phyloP scores from a whole-genome alignment of 1,140 invertebrate genomes.

The Euglossa dilemma region DNA sequence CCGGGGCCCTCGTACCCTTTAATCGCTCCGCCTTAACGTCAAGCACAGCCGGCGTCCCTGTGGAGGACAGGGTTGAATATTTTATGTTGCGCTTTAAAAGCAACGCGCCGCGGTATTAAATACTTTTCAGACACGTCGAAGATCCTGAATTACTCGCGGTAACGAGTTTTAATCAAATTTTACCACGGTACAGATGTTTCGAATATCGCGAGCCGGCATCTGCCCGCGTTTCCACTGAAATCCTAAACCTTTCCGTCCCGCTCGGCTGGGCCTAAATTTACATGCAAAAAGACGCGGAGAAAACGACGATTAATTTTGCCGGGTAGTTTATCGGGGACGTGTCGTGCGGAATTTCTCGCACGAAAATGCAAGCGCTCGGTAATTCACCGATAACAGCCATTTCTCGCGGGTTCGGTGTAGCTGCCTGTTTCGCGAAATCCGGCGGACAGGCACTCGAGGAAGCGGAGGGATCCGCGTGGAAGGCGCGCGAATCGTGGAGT shows the following conservation, averaged over 20 bases:
- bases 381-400: not conserved
- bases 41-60: slow-evolving; percentile 58
- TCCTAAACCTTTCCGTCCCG: not conserved
- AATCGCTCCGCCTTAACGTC: slow-evolving; percentile 63
- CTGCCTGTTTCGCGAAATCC: slow-evolving; percentile 16
- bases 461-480: not conserved
- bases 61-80: slow-evolving; percentile 66
- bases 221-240: not conserved
- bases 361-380: not conserved
- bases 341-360: not conserved
- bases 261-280: no score
- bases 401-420: not conserved
- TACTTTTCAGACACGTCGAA: slow-evolving; percentile 40
- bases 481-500: not conserved
- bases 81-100: slow-evolving; percentile 63
- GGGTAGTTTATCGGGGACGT: no score
- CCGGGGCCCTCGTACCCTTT: slow-evolving; percentile 50
- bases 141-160: not conserved
- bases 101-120: slow-evolving; percentile 54
- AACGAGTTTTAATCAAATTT: slow-evolving; percentile 1
- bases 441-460: not conserved
- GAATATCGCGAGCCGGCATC: not conserved
- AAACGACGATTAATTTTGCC: no score
- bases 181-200: not conserved
- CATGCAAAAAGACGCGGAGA: no score